Base-by-base conservation (phyloP, 2,113 vertebrate genomes). In the Catharus bicknelli region DNA sequence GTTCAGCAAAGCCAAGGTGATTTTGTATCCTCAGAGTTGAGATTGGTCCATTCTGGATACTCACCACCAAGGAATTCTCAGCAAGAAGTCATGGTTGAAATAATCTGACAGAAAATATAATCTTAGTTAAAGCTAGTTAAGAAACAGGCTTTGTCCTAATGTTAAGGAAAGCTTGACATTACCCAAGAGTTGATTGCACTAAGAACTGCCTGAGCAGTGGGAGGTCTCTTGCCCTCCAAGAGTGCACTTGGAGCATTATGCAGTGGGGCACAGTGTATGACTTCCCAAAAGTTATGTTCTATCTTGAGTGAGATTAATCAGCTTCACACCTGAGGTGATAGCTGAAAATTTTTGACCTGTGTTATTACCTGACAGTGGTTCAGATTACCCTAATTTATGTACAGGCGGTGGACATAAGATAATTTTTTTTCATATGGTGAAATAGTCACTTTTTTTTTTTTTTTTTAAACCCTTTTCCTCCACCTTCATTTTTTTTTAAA, bases 31-130 rank as follows among this genome's bases (percentile, higher is more conserved):
- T 78, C 18, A 15, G 18, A 7, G 7, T 21, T 16, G 61, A 58
- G 34, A 36, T 10, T 12, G 11, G 7, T 51, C 11, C 0, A 0
- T 42, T 50, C 22, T 61, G 27, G n/a, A 13, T 45, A 32, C 13
- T 30, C 2, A 54, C 0, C 19, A 40, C 7, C 14, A 50, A 6
- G 45, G 67, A 74, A 75, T 45, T 54, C 38, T 20, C 22, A n/a
- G 30, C 40, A 73, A 43, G 36, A 58, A 50, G 2, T 12, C 4
- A 5, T 9, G 50, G 10, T 5, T 50, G 32, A 47, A 51, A 73
- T 62, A 8, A 29, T 1, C 4, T 59, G 21, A 18, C 1, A 19
- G 34, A 13, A 15, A 75, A 16, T 30, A 3, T 13, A 69, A 77
- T 1, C 3, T 47, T 50, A 23, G 8, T 72, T 70, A 74, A 38